A percentile compares a stretch with the other conserved stretches of the same genome.
Conservation (phyloP, 1,140 invertebrate species). For the Drosophila grimshawi region DNA sequence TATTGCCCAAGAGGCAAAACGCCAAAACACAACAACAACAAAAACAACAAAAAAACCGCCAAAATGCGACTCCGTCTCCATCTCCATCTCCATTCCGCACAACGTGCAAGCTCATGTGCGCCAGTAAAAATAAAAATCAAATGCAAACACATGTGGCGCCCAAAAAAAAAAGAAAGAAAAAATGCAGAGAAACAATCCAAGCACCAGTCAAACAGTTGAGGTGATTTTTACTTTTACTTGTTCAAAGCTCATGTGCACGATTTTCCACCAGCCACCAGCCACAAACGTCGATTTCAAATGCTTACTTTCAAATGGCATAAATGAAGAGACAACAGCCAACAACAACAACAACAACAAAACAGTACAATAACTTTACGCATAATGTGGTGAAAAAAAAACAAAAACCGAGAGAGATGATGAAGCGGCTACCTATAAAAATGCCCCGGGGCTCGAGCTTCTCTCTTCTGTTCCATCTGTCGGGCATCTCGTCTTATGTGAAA, state of each 20-base stretch:
- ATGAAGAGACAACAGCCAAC: constrained; percentile 64
- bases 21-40: constrained; percentile 14
- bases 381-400: not conserved
- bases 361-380: constrained; percentile 39
- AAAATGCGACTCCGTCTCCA: not conserved
- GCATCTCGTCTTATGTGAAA: constrained; percentile 65
- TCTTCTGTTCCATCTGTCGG: constrained; percentile 25
- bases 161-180: constrained; percentile 16
- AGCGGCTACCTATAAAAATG: constrained; percentile 58
- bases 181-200: constrained; percentile 41
- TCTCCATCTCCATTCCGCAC: not conserved
- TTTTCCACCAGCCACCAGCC: constrained; percentile 58
- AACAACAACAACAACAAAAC: constrained; percentile 31
- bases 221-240: constrained; percentile 81
- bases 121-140: constrained; percentile 76
- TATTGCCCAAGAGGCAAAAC: constrained; percentile 54
- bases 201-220: constrained; percentile 43
- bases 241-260: constrained; percentile 73
- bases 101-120: constrained; percentile 75
- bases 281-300: constrained; percentile 70
- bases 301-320: constrained; percentile 71
- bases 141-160: constrained; percentile 77
- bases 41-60: constrained; percentile 17
- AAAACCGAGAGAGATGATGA: constrained; percentile 62
- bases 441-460: constrained; percentile 2